phyloP scores from a whole-genome alignment of 2,888 invertebrate species.

The Eucera pruinosa region DNA sequence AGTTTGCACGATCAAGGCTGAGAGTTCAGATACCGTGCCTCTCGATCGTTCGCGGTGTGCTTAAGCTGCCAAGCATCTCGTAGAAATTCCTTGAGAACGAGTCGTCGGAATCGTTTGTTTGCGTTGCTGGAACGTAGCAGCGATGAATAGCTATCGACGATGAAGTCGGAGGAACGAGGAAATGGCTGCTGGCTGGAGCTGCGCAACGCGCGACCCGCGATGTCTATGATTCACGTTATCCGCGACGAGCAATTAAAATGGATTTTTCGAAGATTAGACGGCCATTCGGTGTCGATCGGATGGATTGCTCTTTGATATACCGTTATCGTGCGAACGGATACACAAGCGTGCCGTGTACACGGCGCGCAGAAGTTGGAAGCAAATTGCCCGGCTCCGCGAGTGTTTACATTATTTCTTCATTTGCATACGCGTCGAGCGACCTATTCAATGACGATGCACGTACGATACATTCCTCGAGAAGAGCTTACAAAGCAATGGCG shows the following conservation, averaged over 20 bases:
- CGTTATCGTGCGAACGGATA: constrained; percentile 11
- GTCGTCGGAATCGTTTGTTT: too few species aligned
- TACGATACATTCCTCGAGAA: constrained; percentile 12
- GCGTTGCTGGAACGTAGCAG: too few species aligned
- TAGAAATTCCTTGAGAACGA: too few species aligned
- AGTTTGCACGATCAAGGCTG: too few species aligned
- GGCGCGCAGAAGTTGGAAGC: too few species aligned
- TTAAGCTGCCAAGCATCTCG: too few species aligned
- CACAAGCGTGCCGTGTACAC: too few species aligned
- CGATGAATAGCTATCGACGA: not conserved
- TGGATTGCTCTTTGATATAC: constrained; percentile 20
- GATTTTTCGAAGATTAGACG: not conserved
- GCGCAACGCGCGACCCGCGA: too few species aligned
- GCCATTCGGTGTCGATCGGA: constrained; percentile 3
- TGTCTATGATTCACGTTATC: not conserved
- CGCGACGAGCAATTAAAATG: not conserved
- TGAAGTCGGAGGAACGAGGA: constrained; percentile 5
- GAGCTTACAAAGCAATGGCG: constrained; percentile 14
- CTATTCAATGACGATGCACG: constrained; percentile 43
- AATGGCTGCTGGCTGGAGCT: too few species aligned
- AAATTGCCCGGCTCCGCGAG: constrained; percentile 36
- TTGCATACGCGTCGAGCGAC: constrained; percentile 56
- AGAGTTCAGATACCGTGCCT: too few species aligned
- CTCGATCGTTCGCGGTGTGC: too few species aligned
- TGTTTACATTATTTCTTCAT: constrained; percentile 48